These are phyloP conservation scores for Gryllus longicercus DNA, from an alignment of 2,888 invertebrate species.

Conservation along the genomic window DNA sequence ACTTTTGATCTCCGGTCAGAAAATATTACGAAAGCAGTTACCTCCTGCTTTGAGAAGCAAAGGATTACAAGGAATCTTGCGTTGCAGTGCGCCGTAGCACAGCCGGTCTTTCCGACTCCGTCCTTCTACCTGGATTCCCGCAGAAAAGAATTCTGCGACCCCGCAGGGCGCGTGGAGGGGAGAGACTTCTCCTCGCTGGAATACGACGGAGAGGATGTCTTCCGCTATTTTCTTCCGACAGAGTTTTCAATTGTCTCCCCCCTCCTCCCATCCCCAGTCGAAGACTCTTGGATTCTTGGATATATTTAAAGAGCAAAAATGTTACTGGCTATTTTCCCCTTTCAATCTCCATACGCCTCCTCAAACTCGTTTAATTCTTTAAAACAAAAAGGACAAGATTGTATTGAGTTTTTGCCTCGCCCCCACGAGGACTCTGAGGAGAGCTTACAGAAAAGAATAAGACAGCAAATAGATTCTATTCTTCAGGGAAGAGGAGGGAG, in stretches of 20 bases:
- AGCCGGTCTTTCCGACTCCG: too few relatives aligned
- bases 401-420: constrained; percentile 28
- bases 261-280: not conserved
- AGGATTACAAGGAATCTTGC: too few relatives aligned
- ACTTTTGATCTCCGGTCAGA: too few relatives aligned
- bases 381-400: constrained; percentile 28
- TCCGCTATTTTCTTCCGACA: constrained; percentile 19
- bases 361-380: constrained; percentile 28
- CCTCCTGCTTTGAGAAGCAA: too few relatives aligned
- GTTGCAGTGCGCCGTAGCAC: too few relatives aligned
- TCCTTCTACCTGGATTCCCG: too few relatives aligned
- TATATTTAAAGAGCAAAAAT: constrained; percentile 28
- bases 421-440: not conserved
- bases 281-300: constrained; percentile 18
- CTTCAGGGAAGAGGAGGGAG: not conserved
- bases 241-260: constrained; percentile 20
- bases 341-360: constrained; percentile 32
- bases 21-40: too few relatives aligned
- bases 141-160: too few relatives aligned
- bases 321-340: constrained; percentile 26
- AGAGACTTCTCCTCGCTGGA: too few relatives aligned
- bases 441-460: constrained; percentile 18
- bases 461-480: constrained; percentile 17
- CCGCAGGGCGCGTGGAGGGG: too few relatives aligned
- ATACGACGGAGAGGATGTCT: too few relatives aligned